Evolutionary conservation across 2,113 vertebrate genomes (phyloP).

Genomic region (Rallus limicola): DNA sequence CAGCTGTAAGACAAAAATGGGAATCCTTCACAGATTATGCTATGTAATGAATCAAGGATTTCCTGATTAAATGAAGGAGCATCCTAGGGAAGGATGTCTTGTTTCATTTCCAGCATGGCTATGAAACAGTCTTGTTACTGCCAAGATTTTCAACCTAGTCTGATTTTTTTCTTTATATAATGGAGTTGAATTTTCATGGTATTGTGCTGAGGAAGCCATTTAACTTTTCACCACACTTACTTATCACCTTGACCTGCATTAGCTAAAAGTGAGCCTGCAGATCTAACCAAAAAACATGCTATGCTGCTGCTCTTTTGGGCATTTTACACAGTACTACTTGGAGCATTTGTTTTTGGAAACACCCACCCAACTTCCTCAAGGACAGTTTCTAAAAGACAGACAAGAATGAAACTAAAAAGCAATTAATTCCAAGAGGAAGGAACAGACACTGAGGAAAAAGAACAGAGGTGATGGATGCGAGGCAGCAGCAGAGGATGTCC

Average conservation of each 20-base stretch:
- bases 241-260: not conserved
- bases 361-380: not conserved
- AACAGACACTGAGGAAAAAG: not conserved
- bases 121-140: not conserved
- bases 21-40: not conserved
- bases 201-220: not conserved
- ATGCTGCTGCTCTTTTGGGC: not conserved
- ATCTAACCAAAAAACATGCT: not conserved
- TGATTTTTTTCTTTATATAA: not conserved
- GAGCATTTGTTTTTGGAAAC: not conserved
- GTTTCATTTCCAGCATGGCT: not conserved
- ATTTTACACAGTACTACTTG: not conserved
- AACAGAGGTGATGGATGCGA: not conserved
- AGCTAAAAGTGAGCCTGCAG: not conserved
- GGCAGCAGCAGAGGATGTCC: not conserved
- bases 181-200: not conserved
- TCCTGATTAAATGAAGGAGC: not conserved
- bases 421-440: not conserved
- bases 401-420: not conserved
- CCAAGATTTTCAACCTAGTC: not conserved
- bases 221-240: not conserved
- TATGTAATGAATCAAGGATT: not conserved
- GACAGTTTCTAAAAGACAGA: not conserved
- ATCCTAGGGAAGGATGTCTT: not conserved
- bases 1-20: not conserved